phyloP scores from a whole-genome alignment of 2,113 vertebrate genomes.

The Rissa tridactyla region DNA sequence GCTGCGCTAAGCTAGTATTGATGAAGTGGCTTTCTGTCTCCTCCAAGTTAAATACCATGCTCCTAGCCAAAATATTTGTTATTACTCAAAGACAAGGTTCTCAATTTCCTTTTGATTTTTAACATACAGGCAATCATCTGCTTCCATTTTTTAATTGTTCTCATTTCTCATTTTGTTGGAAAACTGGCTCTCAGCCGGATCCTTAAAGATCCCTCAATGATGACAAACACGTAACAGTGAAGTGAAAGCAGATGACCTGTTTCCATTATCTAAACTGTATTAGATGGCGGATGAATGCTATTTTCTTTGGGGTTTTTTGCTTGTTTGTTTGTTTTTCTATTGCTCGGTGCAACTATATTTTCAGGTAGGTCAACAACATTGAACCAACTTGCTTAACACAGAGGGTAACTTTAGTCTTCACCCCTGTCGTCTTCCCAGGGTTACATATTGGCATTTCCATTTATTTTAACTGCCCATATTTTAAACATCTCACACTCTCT shows the following conservation, averaged over 20 bases:
- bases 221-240: neutral
- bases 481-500: neutral
- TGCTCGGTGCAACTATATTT: neutral
- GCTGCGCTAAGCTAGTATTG: neutral
- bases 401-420: neutral
- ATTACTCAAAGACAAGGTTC: constrained; percentile 9
- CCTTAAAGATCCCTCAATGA: constrained; percentile 4
- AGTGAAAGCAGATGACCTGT: constrained; percentile 43
- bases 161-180: constrained; percentile 48
- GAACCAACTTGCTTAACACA: neutral
- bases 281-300: neutral
- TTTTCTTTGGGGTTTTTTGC: neutral
- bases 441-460: neutral
- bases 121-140: constrained; percentile 9
- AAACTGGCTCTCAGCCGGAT: neutral
- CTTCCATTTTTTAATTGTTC: constrained; percentile 53
- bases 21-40: constrained; percentile 41
- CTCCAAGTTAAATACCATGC: constrained; percentile 14
- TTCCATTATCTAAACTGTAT: neutral
- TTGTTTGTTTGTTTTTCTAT: neutral
- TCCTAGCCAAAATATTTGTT: constrained; percentile 53
- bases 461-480: neutral
- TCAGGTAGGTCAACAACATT: neutral
- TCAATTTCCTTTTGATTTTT: constrained; percentile 49
- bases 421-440: fast-evolving